Conservation (phyloP, 2,888 invertebrate genomes). For the Ethmia dodecea region DNA sequence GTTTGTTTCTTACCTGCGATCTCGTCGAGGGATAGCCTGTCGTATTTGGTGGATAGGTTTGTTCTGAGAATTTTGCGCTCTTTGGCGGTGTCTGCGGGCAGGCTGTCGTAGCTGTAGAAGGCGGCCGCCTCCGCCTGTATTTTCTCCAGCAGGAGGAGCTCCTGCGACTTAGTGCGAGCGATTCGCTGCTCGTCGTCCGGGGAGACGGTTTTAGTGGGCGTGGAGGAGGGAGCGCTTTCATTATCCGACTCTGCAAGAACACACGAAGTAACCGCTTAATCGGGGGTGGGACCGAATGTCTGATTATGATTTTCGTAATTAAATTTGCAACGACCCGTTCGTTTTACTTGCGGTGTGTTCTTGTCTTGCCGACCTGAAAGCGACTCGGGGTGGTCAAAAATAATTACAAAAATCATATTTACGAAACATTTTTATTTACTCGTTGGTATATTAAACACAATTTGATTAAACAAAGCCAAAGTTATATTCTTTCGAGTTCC, state of each 20-base stretch:
- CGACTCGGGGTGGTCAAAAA: constrained; percentile 63
- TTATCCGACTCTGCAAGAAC: constrained; percentile 89
- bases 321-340: constrained; percentile 65
- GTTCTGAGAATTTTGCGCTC: constrained; percentile 45
- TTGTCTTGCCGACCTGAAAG: constrained; percentile 53
- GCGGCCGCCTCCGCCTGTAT: constrained; percentile 85
- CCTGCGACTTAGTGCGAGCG: constrained; percentile 79
- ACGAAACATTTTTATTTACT: constrained; percentile 75
- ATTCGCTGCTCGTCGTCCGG: constrained; percentile 41
- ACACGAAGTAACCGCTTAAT: constrained; percentile 67
- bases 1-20: constrained; percentile 51
- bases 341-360: constrained; percentile 60
- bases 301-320: constrained; percentile 71
- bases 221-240: constrained; percentile 82
- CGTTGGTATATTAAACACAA: constrained; percentile 74
- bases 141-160: constrained; percentile 82
- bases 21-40: constrained; percentile 71
- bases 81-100: constrained; percentile 15
- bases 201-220: constrained; percentile 71
- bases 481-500: constrained; percentile 55
- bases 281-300: constrained; percentile 11
- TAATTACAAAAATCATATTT: constrained; percentile 76
- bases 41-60: constrained; percentile 56
- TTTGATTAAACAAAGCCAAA: constrained; percentile 72
- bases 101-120: constrained; percentile 80